Conservation (phyloP, 2,797 vertebrate species). For the Mormyrus proboscirostris region DNA sequence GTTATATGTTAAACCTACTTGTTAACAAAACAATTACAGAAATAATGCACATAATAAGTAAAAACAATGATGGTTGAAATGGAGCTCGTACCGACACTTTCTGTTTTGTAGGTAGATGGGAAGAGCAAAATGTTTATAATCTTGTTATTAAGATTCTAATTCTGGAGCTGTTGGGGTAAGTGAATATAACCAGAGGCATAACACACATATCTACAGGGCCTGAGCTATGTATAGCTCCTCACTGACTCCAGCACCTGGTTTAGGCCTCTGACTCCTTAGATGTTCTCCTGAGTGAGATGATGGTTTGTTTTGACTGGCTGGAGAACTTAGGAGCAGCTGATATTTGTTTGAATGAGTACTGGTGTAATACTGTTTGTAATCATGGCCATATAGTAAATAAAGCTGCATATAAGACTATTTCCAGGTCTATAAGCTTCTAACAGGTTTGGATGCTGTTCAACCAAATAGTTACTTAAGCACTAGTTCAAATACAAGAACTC, state of each 20-base stretch:
- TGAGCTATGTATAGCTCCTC: constrained; percentile 42
- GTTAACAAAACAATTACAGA: not conserved
- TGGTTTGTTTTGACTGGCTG: constrained; percentile 11
- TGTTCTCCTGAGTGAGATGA: constrained; percentile 18
- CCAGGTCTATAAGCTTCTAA: too few relatives aligned
- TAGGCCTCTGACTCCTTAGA: constrained; percentile 25
- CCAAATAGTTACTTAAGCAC: too few relatives aligned
- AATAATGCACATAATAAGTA: not conserved
- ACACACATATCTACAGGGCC: constrained; percentile 16
- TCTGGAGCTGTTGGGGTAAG: constrained; percentile 27
- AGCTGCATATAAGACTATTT: not conserved
- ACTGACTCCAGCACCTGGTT: constrained; percentile 29
- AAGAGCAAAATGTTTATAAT: constrained; percentile 17
- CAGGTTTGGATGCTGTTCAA: too few relatives aligned
- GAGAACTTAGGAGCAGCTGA: constrained; percentile 28
- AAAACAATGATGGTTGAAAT: not conserved
- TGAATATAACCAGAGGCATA: constrained; percentile 12
- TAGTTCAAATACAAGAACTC: too few relatives aligned
- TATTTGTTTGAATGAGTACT: constrained; percentile 31
- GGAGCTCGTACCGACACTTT: not conserved
- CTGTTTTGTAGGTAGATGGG: not conserved
- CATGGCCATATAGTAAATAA: constrained; percentile 9
- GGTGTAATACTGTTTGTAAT: constrained; percentile 31
- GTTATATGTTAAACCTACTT: not conserved
- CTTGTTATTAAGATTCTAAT: constrained; percentile 35